These are phyloP conservation scores for Mola mola DNA, from an alignment of 2,113 vertebrate species.

Conservation along the genomic window DNA sequence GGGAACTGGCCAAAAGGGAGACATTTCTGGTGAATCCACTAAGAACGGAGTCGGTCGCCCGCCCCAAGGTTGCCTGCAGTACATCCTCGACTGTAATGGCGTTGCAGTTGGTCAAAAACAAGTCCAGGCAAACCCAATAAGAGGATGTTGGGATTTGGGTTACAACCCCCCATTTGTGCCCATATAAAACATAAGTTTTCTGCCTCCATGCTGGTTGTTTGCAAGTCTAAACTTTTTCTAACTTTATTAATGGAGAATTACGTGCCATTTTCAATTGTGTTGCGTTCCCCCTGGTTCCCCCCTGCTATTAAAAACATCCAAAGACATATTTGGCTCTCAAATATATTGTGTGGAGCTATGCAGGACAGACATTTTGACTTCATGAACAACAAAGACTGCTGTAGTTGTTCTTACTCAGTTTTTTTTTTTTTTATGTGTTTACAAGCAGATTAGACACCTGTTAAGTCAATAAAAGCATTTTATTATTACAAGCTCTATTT, in stretches of 20 bases:
- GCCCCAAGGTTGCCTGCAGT: constrained; percentile 99
- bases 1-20: constrained; percentile 89
- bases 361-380: too few species aligned
- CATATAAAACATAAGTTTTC: constrained; percentile 21
- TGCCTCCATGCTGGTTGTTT: constrained; percentile 31
- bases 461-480: background rate
- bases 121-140: constrained; percentile 89
- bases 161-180: constrained; percentile 37
- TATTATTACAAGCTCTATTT: too few species aligned
- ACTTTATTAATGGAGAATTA: too few species aligned
- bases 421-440: too few species aligned
- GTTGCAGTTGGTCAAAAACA: constrained; percentile 95
- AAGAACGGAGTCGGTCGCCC: constrained; percentile 87
- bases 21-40: constrained; percentile 80
- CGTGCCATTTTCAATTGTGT: too few species aligned
- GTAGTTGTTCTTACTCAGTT: too few species aligned
- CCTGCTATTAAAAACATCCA: too few species aligned
- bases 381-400: too few species aligned
- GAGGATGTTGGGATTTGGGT: constrained; percentile 68
- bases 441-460: too few species aligned
- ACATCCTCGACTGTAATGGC: constrained; percentile 98
- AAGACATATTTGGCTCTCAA: too few species aligned
- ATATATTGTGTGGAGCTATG: too few species aligned
- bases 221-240: constrained; percentile 10
- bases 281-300: too few species aligned